Evolutionary conservation across 2,888 invertebrate species (phyloP).

Genomic region (Drosophila flavopinicola): DNA sequence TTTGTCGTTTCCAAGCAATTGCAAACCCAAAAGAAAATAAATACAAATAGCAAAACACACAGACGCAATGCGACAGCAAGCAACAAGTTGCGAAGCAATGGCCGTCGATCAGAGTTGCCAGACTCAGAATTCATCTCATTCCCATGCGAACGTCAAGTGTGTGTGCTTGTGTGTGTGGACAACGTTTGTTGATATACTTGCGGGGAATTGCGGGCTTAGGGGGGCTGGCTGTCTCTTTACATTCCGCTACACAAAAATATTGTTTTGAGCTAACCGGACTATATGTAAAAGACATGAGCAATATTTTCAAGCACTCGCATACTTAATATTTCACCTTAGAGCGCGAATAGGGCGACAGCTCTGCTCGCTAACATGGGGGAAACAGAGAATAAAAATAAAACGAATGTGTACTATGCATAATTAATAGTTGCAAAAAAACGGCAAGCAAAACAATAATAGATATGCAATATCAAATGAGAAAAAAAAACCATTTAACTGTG

Average conservation of each 20-base stretch:
- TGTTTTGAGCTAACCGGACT: conserved; percentile 33
- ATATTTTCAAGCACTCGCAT: conserved; percentile 36
- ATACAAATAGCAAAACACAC: conserved; percentile 46
- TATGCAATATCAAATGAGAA: conserved; percentile 40
- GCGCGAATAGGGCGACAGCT: conserved; percentile 35
- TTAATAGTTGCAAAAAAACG: conserved; percentile 64
- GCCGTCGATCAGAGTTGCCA: conserved; percentile 75
- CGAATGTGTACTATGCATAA: conserved; percentile 68
- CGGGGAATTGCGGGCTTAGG: conserved; percentile 6
- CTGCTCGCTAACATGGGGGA: conserved; percentile 24
- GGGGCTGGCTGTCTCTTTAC: conserved; percentile 22
- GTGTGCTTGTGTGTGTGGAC: conserved; percentile 8
- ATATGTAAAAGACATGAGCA: conserved; percentile 26
- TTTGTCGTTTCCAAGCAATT: conserved; percentile 26
- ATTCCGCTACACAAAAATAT: conserved; percentile 52
- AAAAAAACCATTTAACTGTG: conserved; percentile 31
- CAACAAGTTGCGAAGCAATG: conserved; percentile 77
- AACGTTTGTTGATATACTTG: conserved; percentile 34
- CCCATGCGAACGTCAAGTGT: conserved; percentile 47
- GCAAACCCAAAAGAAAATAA: conserved; percentile 38
- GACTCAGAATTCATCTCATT: conserved; percentile 56
- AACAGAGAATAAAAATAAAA: conserved; percentile 61
- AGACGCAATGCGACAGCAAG: conserved; percentile 61
- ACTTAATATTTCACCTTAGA: conserved; percentile 39
- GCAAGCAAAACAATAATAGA: conserved; percentile 67